Evolutionary conservation across 2,113 vertebrate genomes (phyloP), one percentile per base, ranked within the genome.

Genomic region (Peromyscus leucopus): DNA sequence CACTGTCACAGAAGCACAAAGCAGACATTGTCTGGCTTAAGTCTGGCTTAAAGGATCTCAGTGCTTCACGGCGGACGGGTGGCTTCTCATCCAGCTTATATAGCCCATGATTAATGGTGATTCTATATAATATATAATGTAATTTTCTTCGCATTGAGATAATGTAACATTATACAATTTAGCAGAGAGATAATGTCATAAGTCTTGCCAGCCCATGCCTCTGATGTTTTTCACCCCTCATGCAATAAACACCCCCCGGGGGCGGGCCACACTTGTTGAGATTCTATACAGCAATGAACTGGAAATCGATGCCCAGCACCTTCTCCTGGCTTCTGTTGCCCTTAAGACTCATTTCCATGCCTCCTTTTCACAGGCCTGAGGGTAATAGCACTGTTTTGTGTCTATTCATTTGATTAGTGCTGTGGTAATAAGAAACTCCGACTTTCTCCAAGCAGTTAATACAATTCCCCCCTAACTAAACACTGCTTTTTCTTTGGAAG

Each of bases 61-160:
- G 3, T 55, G n/a, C 42, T 79, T 91, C 15, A 57, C 91, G 42
- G 36, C 63, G 24, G 15, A 65, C 51, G 31, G 91, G 39, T 71
- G 85, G 4, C 21, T 94, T 91, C 63, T 93, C 15, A 89, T 55
- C 36, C 8, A 89, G 82, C 7, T 80, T 61, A 92, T n/a, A 85
- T n/a, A 85, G 22, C 28, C 36, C 5, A 1, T 89, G 63, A 72
- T 65, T 93, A 94, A 59, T 61, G 63, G 36, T 63, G 67, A 92
- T 72, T 92, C 11, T 51, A 46, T 95, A 11, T 36, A 42, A 72
- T 76, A 51, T 57, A 57, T 76, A 55, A 95, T 75, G 61, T 61
- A 93, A 76, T 79, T 91, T 97, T 93, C 63, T 90, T 69, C 1
- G 11, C 61, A 90, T 76, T 90, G 9, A 83, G 24, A 71, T 90